Conservation (phyloP, 1,140 invertebrate species). For the Lamellibrachia luymesi region DNA sequence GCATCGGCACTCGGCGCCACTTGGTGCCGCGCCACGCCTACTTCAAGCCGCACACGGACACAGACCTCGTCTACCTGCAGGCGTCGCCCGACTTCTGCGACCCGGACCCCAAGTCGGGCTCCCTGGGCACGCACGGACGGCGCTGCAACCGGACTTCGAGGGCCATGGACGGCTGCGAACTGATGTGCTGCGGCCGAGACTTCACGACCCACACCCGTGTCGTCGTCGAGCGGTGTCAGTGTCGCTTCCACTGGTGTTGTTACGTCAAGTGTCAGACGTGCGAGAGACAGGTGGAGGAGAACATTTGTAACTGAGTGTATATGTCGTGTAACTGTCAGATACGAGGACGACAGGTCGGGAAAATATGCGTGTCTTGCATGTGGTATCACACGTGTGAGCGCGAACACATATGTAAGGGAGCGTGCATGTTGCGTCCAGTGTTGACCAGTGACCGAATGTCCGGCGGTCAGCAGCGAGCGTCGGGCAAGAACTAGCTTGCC, state of each 20-base stretch:
- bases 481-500: neutral
- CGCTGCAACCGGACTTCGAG: constrained; percentile 58
- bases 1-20: constrained; percentile 35
- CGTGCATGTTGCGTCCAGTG: neutral
- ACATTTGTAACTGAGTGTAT: constrained; percentile 46
- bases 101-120: constrained; percentile 63
- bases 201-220: constrained; percentile 62
- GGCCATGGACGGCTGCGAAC: constrained; percentile 59
- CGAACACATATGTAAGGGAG: neutral
- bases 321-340: neutral
- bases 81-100: constrained; percentile 95
- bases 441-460: neutral
- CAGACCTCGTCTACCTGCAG: constrained; percentile 86
- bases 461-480: neutral
- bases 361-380: neutral
- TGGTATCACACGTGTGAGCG: neutral
- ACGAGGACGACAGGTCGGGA: neutral
- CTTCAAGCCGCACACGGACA: constrained; percentile 51
- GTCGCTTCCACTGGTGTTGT: constrained; percentile 62
- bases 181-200: constrained; percentile 63
- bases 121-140: constrained; percentile 53
- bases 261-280: constrained; percentile 59
- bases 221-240: constrained; percentile 67
- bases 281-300: constrained; percentile 48
- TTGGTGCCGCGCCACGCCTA: constrained; percentile 50